These are phyloP conservation scores for Craterocephalus amniculus DNA, from an alignment of 2,797 vertebrate species.

Conservation along the genomic window DNA sequence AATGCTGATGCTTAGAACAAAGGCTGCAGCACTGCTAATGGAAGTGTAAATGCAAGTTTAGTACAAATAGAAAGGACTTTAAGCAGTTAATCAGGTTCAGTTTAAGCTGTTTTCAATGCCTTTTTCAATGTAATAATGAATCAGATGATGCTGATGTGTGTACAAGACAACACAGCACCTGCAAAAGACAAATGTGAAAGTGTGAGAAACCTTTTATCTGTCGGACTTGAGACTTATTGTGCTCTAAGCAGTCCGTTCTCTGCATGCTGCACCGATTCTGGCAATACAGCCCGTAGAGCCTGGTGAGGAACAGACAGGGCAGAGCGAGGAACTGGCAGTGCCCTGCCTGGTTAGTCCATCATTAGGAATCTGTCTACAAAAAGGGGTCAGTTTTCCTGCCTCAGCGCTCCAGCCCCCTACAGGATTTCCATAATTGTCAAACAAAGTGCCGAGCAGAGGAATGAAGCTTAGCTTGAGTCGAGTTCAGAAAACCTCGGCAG, in stretches of 20 bases:
- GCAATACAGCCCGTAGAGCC: constrained; percentile 23
- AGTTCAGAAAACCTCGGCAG: constrained; percentile 25
- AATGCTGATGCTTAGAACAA: neutral
- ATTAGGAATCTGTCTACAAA: constrained; percentile 53
- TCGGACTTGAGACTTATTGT: neutral
- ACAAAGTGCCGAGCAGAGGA: constrained; percentile 38
- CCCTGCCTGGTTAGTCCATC: constrained; percentile 57
- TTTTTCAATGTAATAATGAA: neutral
- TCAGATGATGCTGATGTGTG: neutral
- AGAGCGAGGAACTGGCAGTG: constrained; percentile 41
- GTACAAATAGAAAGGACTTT: neutral
- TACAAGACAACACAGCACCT: neutral
- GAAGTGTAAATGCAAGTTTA: neutral
- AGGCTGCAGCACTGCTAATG: neutral
- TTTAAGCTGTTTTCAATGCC: constrained; percentile 7
- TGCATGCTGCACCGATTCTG: neutral
- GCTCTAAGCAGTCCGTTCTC: neutral
- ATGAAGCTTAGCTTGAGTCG: constrained; percentile 30
- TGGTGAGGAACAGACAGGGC: constrained; percentile 48
- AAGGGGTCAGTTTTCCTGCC: constrained; percentile 52
- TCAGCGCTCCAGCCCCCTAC: constrained; percentile 36
- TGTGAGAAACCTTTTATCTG: constrained; percentile 1
- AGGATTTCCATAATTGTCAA: constrained; percentile 58
- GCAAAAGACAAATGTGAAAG: constrained; percentile 3
- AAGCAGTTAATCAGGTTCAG: neutral